Evolutionary conservation across 30 jellyfish, hydroid and myxozoan species (phyloP).

Genomic region (Nemopilema nomurai): DNA sequence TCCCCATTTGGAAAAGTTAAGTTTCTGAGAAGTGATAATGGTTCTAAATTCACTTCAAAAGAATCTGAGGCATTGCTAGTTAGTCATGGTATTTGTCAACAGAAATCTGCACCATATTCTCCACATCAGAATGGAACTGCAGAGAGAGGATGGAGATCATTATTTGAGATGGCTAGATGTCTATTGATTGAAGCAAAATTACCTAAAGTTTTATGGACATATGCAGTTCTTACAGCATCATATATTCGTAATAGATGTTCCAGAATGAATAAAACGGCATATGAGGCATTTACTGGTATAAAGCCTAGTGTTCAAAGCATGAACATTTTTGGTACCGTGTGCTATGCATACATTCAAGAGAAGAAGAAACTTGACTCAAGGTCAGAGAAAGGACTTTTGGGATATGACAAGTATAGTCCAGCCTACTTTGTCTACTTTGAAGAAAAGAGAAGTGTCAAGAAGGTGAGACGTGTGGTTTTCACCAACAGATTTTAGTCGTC

Average conservation of each 20-base stretch:
- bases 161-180: constrained; percentile 83
- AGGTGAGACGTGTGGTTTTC: constrained; percentile 20
- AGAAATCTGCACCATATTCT: constrained; percentile 58
- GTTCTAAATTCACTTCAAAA: constrained; percentile 51
- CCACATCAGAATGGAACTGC: constrained; percentile 93
- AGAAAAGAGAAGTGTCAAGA: constrained; percentile 36
- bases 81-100: constrained; percentile 48
- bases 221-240: constrained; percentile 76
- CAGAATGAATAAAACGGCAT: constrained; percentile 43
- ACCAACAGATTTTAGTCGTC: too few species aligned
- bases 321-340: constrained; percentile 70
- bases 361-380: constrained; percentile 36
- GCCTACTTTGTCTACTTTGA: constrained; percentile 33
- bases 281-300: constrained; percentile 42
- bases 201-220: constrained; percentile 70
- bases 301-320: constrained; percentile 43
- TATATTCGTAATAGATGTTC: constrained; percentile 70
- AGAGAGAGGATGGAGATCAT: constrained; percentile 74
- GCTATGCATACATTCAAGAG: constrained; percentile 53
- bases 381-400: constrained; percentile 28
- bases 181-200: constrained; percentile 44
- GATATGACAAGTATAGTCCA: constrained; percentile 62
- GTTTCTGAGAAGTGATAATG: constrained; percentile 42
- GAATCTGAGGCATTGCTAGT: constrained; percentile 26
- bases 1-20: constrained; percentile 74